Percentiles rank a stretch among this genome's conserved stretches.
These are phyloP conservation scores for Dasyurus viverrinus DNA, from an alignment of 2,113 vertebrate genomes.

Conservation along the genomic window DNA sequence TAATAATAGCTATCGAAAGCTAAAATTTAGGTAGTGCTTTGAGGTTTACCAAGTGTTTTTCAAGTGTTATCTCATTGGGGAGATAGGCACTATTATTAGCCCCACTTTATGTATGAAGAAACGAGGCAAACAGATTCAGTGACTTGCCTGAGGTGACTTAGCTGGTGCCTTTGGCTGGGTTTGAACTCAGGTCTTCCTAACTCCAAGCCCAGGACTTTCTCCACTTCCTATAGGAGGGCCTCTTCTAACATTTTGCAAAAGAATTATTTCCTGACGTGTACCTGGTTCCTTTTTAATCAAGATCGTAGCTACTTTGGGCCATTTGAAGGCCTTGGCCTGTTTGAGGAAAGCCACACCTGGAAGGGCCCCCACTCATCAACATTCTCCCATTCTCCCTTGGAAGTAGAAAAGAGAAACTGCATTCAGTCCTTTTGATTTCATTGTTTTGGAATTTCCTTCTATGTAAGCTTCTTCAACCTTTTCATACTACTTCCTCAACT, in stretches of 20 bases:
- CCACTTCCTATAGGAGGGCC: background rate
- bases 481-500: background rate
- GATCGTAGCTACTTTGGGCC: background rate
- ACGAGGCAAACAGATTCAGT: background rate
- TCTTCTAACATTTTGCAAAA: background rate
- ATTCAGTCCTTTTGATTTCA: background rate
- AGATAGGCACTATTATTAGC: background rate
- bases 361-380: background rate
- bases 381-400: background rate
- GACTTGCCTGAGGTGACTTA: background rate
- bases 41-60: background rate
- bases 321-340: background rate
- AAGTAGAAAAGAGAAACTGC: background rate
- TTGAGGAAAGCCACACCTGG: background rate
- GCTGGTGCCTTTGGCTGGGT: background rate
- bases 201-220: background rate
- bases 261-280: background rate
- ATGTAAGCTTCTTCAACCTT: background rate
- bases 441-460: background rate
- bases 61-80: background rate
- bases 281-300: constrained; percentile 6
- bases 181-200: background rate
- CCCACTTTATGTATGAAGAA: background rate
- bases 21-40: background rate
- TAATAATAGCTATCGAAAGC: background rate